Percentiles rank a stretch among this genome's conserved stretches.
Evolutionary conservation across 35 echinoderm and acorn worm species (phyloP).

Genomic region (Apostichopus japonicus): DNA sequence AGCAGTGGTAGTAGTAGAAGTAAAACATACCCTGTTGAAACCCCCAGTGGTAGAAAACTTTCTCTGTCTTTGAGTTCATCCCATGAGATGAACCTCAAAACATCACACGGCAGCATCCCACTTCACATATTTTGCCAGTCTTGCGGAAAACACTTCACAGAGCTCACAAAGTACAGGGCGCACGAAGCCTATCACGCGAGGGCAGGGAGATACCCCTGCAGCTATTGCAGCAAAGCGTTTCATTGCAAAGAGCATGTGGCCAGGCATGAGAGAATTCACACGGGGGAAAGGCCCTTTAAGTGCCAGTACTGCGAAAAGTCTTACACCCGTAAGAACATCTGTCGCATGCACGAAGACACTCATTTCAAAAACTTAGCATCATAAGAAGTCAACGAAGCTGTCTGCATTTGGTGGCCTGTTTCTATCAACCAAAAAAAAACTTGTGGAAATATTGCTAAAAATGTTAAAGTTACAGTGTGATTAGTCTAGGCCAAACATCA

Average conservation of each 20-base stretch:
- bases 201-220: constrained; percentile 33
- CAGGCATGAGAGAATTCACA: not conserved
- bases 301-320: not conserved
- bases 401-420: no score
- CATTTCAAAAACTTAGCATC: not conserved
- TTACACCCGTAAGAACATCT: not conserved
- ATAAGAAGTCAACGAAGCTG: no score
- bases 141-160: constrained; percentile 58
- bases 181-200: constrained; percentile 57
- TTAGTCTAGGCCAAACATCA: no score
- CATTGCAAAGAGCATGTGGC: not conserved
- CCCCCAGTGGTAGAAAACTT: not conserved
- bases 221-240: constrained; percentile 45
- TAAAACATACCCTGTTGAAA: not conserved
- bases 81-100: not conserved
- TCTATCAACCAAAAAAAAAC: no score
- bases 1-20: not conserved
- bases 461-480: no score
- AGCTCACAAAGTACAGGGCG: constrained; percentile 37
- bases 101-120: not conserved
- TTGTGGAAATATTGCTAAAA: no score
- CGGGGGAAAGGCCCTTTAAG: not conserved
- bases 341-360: not conserved
- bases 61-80: not conserved
- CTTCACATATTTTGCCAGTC: not conserved